These are phyloP conservation scores for Metalampra italica DNA, from an alignment of 2,888 invertebrate species.

Conservation along the genomic window DNA sequence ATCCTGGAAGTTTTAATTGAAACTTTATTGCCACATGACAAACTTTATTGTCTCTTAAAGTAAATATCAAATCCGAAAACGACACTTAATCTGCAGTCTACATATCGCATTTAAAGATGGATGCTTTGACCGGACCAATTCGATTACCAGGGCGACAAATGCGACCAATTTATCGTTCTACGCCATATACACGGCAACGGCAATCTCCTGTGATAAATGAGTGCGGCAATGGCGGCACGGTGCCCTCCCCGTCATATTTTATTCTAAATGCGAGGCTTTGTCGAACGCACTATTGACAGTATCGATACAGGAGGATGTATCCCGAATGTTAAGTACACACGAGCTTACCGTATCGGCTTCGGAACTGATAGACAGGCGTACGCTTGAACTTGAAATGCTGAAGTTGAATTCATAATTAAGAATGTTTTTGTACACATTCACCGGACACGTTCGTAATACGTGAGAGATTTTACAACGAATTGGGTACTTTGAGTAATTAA, in stretches of 20 bases:
- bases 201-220: conserved; percentile 32
- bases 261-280: conserved; percentile 21
- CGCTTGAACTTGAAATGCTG: not conserved
- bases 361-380: conserved; percentile 6
- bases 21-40: too few relatives aligned
- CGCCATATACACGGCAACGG: conserved; percentile 19
- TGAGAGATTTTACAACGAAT: conserved; percentile 20
- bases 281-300: conserved; percentile 7
- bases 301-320: conserved; percentile 2
- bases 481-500: conserved; percentile 25
- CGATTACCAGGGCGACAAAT: conserved; percentile 33
- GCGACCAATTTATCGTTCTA: conserved; percentile 30
- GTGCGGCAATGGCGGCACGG: conserved; percentile 17
- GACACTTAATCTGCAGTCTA: too few relatives aligned
- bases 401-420: not conserved
- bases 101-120: too few relatives aligned
- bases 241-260: conserved; percentile 26
- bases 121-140: conserved; percentile 15
- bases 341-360: not conserved
- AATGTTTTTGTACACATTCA: not conserved
- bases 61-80: too few relatives aligned
- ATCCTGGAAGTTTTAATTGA: too few relatives aligned
- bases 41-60: too few relatives aligned
- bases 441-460: conserved; percentile 14
- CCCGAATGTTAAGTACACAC: conserved; percentile 1